Evolutionary conservation across 2,888 invertebrate species (phyloP).

Genomic region (Digitonthophagus gazella): DNA sequence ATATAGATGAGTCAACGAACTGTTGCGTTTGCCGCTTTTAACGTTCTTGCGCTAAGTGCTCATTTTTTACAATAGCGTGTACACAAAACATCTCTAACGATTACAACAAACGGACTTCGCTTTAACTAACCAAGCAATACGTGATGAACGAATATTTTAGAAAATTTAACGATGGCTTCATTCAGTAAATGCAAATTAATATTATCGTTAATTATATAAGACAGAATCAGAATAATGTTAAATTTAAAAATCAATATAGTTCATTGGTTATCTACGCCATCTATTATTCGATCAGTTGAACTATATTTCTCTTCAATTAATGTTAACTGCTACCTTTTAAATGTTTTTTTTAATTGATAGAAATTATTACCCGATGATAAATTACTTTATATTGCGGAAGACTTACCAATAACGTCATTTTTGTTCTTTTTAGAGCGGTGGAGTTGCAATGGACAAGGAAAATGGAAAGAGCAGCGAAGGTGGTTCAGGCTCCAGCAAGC

Average conservation of each 20-base stretch:
- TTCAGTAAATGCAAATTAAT: no score
- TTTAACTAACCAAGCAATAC: not conserved
- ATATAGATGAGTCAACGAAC: conserved; percentile 13
- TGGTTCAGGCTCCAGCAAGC: conserved; percentile 57
- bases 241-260: no score
- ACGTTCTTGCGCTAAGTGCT: conserved; percentile 1
- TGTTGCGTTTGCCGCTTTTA: conserved; percentile 1
- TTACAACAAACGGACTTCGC: not conserved
- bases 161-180: no score
- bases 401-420: no score
- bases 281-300: not conserved
- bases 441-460: conserved; percentile 74
- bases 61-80: not conserved
- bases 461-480: conserved; percentile 65
- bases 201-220: no score
- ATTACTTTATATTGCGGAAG: no score
- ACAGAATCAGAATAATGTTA: no score
- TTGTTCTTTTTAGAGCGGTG: conserved; percentile 36
- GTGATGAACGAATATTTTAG: not conserved
- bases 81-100: not conserved
- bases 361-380: no score
- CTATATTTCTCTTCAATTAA: not conserved
- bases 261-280: not conserved
- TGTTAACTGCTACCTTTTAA: not conserved
- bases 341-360: no score